phyloP scores from a whole-genome alignment of 2,113 vertebrate genomes.

The Mellivora capensis region DNA sequence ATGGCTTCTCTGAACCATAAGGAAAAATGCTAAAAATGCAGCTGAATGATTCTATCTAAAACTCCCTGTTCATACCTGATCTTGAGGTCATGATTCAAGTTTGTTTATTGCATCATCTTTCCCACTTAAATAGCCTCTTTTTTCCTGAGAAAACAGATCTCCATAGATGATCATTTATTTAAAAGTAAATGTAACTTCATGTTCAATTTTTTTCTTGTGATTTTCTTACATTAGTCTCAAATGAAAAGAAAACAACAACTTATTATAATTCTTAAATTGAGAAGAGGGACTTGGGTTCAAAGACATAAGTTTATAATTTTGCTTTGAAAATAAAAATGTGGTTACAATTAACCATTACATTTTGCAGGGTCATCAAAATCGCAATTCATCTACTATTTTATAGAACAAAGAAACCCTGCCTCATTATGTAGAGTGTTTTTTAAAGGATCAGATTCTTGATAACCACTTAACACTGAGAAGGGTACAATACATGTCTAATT shows the following conservation, averaged over 20 bases:
- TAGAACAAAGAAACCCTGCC: constrained; percentile 47
- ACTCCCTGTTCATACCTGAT: background rate
- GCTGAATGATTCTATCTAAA: background rate
- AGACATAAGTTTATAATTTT: constrained; percentile 5
- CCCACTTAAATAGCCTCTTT: background rate
- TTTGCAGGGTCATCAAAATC: constrained; percentile 53
- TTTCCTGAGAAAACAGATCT: background rate
- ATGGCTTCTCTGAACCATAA: background rate
- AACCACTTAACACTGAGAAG: constrained; percentile 44
- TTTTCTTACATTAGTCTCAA: constrained; percentile 37
- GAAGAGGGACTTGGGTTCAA: constrained; percentile 30
- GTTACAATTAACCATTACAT: constrained; percentile 54
- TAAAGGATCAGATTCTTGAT: constrained; percentile 35
- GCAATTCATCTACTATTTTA: constrained; percentile 32
- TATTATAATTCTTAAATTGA: background rate
- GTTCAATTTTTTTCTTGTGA: background rate
- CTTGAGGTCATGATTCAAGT: background rate
- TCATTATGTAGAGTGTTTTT: constrained; percentile 53
- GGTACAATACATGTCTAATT: constrained; percentile 12
- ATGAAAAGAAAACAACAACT: background rate
- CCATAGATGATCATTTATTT: background rate
- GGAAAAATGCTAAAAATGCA: background rate
- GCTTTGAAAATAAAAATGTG: constrained; percentile 42
- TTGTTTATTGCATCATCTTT: background rate
- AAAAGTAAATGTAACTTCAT: background rate